phyloP scores from a whole-genome alignment of 2,797 vertebrate species.

The Dermochelys coriacea region DNA sequence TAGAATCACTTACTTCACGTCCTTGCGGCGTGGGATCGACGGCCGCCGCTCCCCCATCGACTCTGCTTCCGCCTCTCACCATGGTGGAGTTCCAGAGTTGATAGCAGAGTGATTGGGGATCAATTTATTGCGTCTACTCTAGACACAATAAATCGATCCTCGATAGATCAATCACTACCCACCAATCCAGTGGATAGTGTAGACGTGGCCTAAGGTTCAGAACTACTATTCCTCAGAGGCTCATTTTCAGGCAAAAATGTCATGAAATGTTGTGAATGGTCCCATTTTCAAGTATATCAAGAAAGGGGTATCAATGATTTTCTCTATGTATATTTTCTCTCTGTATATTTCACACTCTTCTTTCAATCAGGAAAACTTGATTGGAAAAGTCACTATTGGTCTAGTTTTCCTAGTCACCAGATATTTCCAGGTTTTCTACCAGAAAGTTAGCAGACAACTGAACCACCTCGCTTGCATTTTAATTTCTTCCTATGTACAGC shows the following conservation, averaged over 20 bases:
- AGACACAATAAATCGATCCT: too few species aligned
- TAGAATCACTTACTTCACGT: too few species aligned
- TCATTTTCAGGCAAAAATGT: neutral
- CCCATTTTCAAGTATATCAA: neutral
- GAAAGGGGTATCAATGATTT: neutral
- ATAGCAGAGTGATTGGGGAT: too few species aligned
- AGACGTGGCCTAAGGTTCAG: neutral
- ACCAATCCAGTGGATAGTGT: too few species aligned
- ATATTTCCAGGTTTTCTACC: neutral
- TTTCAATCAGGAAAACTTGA: neutral
- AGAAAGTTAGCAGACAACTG: neutral
- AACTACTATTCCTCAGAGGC: neutral
- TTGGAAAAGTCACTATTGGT: neutral
- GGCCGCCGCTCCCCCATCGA: too few species aligned
- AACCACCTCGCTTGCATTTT: neutral
- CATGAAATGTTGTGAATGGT: neutral
- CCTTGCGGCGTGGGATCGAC: too few species aligned
- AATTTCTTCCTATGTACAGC: neutral
- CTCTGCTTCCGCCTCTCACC: too few species aligned
- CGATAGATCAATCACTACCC: too few species aligned
- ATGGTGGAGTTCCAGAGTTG: too few species aligned
- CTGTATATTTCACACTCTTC: neutral
- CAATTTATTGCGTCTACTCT: too few species aligned
- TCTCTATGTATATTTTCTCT: neutral
- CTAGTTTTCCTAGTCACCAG: rapidly evolving